These are phyloP conservation scores for Pyxicephalus adspersus DNA, from an alignment of 2,113 vertebrate genomes.

Conservation along the genomic window DNA sequence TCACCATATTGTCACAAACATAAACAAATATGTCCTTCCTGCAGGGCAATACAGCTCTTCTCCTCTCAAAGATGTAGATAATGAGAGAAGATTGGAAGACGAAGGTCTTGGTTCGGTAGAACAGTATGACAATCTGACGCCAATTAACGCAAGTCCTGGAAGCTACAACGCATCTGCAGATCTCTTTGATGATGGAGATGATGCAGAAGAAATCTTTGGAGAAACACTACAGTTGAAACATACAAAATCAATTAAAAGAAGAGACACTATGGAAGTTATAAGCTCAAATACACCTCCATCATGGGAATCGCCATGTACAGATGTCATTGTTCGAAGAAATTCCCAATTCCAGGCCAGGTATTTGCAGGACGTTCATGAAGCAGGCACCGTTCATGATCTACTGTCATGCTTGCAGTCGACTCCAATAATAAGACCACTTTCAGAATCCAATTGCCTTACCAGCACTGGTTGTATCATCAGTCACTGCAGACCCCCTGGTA, in stretches of 20 bases:
- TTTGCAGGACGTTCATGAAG: conserved; percentile 23
- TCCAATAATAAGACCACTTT: conserved; percentile 67
- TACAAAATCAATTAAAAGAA: not conserved
- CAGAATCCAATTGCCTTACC: conserved; percentile 42
- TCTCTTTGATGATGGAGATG: conserved; percentile 73
- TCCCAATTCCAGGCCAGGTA: conserved; percentile 53
- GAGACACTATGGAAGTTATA: not conserved
- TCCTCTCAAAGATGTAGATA: not conserved
- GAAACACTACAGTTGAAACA: conserved; percentile 54
- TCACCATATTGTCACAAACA: not conserved
- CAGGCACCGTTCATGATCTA: conserved; percentile 63
- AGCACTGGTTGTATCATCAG: conserved; percentile 4
- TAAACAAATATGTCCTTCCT: not conserved
- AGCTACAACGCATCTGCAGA: conserved; percentile 77
- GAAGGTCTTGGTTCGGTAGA: too few relatives aligned
- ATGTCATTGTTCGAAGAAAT: not conserved
- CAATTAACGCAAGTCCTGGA: not conserved
- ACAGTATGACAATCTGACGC: too few relatives aligned
- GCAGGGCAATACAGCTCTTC: not conserved
- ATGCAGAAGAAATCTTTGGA: conserved; percentile 50
- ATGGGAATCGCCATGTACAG: not conserved
- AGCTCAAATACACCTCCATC: not conserved
- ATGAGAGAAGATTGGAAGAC: not conserved
- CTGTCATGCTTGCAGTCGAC: conserved; percentile 79
- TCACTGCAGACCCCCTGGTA: not conserved